Conservation (phyloP, 1,140 invertebrate species). For the Solen grandis region DNA sequence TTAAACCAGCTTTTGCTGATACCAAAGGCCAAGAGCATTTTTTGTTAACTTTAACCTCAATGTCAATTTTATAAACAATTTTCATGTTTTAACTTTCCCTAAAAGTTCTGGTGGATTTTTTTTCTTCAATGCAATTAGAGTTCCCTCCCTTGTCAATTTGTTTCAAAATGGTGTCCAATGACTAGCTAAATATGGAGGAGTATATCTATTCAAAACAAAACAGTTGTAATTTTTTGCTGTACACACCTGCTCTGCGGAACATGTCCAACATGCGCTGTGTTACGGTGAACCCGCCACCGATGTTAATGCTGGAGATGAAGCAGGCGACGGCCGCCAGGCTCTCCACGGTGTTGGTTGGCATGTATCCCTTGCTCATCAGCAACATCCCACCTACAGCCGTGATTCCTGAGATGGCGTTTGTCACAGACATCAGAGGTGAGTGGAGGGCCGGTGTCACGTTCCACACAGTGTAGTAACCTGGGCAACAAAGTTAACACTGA, state of each 20-base stretch:
- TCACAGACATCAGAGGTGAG: slow-evolving; percentile 95
- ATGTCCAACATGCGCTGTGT: slow-evolving; percentile 96
- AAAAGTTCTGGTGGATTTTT: no score
- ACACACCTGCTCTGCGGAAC: slow-evolving; percentile 89
- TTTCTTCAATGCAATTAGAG: no score
- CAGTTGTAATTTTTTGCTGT: no score
- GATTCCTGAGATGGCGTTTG: slow-evolving; percentile 95
- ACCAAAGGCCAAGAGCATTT: no score
- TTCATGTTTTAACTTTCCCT: no score
- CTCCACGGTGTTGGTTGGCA: slow-evolving; percentile 86
- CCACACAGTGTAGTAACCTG: slow-evolving; percentile 94
- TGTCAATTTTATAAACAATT: no score
- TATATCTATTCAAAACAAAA: no score
- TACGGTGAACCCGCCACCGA: slow-evolving; percentile 94
- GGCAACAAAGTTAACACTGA: slow-evolving; percentile 22
- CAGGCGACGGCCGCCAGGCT: slow-evolving; percentile 89
- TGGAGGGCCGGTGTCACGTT: slow-evolving; percentile 94
- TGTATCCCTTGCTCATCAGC: slow-evolving; percentile 89
- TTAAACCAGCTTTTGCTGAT: no score
- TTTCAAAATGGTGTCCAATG: no score
- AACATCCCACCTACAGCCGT: slow-evolving; percentile 93
- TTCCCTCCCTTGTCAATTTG: no score
- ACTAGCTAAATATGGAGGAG: no score
- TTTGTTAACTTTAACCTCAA: no score
- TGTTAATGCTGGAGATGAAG: slow-evolving; percentile 94